These are phyloP conservation scores for Drosophila parvula DNA, from an alignment of 1,140 invertebrate species.

Conservation along the genomic window DNA sequence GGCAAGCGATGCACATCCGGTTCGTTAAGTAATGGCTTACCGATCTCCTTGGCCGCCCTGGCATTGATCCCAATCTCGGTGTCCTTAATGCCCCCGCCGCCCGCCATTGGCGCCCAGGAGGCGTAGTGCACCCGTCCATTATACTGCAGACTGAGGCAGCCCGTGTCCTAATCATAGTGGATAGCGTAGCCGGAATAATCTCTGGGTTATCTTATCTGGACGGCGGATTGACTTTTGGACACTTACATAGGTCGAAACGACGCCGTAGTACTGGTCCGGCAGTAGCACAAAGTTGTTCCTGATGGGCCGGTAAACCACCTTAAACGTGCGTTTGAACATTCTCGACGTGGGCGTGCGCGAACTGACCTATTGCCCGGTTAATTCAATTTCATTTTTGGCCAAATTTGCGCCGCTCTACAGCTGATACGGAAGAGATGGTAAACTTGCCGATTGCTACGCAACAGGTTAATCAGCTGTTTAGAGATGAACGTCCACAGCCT, in stretches of 20 bases:
- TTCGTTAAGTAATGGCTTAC: conserved; percentile 74
- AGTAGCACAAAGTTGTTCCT: conserved; percentile 75
- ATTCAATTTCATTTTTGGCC: conserved; percentile 37
- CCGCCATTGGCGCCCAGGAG: conserved; percentile 76
- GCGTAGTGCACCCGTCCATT: conserved; percentile 72
- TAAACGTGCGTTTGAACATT: conserved; percentile 83
- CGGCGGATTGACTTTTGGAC: conserved; percentile 62
- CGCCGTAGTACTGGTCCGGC: conserved; percentile 78
- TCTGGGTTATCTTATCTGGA: conserved; percentile 68
- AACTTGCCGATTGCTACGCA: conserved; percentile 5
- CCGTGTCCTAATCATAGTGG: conserved; percentile 72
- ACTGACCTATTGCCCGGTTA: conserved; percentile 24
- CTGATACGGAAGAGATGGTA: conserved; percentile 13
- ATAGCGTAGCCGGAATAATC: conserved; percentile 31
- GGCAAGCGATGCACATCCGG: conserved; percentile 72
- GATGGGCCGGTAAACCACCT: conserved; percentile 79
- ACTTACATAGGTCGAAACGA: conserved; percentile 84
- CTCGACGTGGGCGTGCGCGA: conserved; percentile 22
- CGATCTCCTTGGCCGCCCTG: conserved; percentile 83
- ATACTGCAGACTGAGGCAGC: conserved; percentile 77
- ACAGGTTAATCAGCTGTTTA: conserved; percentile 25
- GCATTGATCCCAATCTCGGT: conserved; percentile 84
- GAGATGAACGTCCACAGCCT: neutral
- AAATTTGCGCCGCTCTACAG: conserved; percentile 1
- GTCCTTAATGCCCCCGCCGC: conserved; percentile 78